Evolutionary conservation across 1,140 invertebrate genomes (phyloP), one percentile per base, ranked within the genome.

Genomic region (Ips nitidus): DNA sequence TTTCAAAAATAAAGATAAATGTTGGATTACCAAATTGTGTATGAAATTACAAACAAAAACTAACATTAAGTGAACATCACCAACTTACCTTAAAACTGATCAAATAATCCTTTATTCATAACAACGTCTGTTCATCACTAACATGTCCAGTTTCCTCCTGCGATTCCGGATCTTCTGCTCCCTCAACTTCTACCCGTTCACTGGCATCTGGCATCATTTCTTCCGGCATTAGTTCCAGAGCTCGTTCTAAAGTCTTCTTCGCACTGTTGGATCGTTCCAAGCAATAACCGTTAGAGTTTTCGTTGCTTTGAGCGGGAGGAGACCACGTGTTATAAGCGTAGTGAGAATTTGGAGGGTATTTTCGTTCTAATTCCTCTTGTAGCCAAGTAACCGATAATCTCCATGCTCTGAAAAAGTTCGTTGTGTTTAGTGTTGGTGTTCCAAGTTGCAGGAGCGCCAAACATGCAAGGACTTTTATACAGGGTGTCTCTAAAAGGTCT

Each of bases 281-380:
- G 82, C 94, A 96, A 78, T 97, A 98, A 58, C 95, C 94, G 81
- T 95, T 97, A 4, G 94, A 92, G 22, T 93, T 94, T 80, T 98
- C 96, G 82, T 98, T 98, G 6, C 94, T 97, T 75, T 93, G 91
- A 1, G 93, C 90, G 2, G 91, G 90, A 2, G 95, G 94, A 6
- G 95, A 94, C 70, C 95, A 97, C 92, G 95, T 98, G 77, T 90
- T 93, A 79, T 95, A 97, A 43, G 90, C 89, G 78, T 95, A 95
- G 81, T 88, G 82, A 43, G 82, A 79, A 66, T 77, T 79, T 41
- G 74, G 71, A 2, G 77, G 77, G 67, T 79, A 80, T 66, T 74
- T 73, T 47, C 76, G 66, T 50, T 98, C 95, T 56, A 98, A 84
- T 82, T 98, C 95, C 80, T 98, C 95, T 80, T 95, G 94, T 63